Evolutionary conservation across 2,888 invertebrate genomes (phyloP), one percentile per base, ranked within the genome.

Genomic region (Agrochola litura): DNA sequence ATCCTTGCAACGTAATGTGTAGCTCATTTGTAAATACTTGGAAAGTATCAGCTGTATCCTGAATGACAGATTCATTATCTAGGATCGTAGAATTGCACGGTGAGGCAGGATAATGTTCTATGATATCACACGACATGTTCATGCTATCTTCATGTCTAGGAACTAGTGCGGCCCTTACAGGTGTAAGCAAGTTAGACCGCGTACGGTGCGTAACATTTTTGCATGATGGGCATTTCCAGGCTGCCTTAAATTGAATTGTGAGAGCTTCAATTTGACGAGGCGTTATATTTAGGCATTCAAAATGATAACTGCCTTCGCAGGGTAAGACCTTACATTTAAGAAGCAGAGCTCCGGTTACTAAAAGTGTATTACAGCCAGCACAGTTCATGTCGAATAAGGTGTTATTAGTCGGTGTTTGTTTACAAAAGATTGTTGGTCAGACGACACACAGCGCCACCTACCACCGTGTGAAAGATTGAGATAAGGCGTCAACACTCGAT

Each of bases 221-320:
- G 41, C 56, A 68, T 3, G 56, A 68, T 3, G 65, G 46, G 22
- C 58, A 66, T 73, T n/a, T 70, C 64, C 46, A 65, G 43, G 12
- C 43, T 1, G 64, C 14, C 64, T 43, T 43, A 43, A 14, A 64
- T 9, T 43, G 43, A 10, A 19, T 10, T 65, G 65, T 46, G 5
- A 46, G 65, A 25, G 43, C 65, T 46, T 65, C 46, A 19, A 16
- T 25, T 19, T 46, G 65, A 46, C 25, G 25, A 25, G 46, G 25
- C 65, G n/a, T n/a, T 25, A 43, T 65, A 46, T 46, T 65, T 25
- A 46, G 25, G 19, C 46, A 65, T 46, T 65, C 46, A 46, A 25
- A 65, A 65, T 65, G 65, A 65, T 46, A 46, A 46, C 46, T 65
- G 8, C 2, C 30, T 30, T 30, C 30, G 30, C 30, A 30, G 30